phyloP scores from a whole-genome alignment of 2,797 vertebrate genomes.

The Gymnocypris eckloni region DNA sequence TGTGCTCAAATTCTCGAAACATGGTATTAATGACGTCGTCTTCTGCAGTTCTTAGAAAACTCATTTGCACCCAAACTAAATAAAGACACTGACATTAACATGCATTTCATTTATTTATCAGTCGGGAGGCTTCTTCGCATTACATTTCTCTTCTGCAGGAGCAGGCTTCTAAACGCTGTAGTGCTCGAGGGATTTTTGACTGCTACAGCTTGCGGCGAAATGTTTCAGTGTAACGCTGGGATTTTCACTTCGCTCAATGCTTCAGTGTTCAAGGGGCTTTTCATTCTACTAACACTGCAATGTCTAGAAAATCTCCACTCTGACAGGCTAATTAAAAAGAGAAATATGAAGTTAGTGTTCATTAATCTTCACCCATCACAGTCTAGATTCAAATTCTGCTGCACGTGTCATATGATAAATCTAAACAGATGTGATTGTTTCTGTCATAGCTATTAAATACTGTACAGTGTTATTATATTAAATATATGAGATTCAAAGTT shows the following conservation, averaged over 20 bases:
- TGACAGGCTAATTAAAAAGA: constrained; percentile 7
- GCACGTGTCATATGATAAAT: background rate
- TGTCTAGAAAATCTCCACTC: background rate
- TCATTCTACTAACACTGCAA: background rate
- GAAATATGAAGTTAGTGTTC: constrained; percentile 11
- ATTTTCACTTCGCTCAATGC: background rate
- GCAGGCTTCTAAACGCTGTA: background rate
- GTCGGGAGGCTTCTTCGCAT: background rate
- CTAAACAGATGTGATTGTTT: background rate
- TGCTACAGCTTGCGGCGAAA: background rate
- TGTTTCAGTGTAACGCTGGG: background rate
- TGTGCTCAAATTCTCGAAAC: background rate
- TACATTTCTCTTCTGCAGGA: background rate
- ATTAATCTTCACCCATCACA: background rate
- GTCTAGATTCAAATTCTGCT: background rate
- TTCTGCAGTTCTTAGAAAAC: background rate
- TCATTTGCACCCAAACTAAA: background rate
- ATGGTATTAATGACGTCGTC: background rate
- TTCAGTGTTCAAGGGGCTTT: constrained; percentile 19
- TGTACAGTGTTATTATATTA: background rate
- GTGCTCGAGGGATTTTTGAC: background rate
- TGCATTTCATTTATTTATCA: background rate
- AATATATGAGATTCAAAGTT: background rate
- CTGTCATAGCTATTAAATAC: background rate
- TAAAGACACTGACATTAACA: background rate